Conservation (phyloP, 35 echinoderm and acorn worm species). For the Ptychodera flava region DNA sequence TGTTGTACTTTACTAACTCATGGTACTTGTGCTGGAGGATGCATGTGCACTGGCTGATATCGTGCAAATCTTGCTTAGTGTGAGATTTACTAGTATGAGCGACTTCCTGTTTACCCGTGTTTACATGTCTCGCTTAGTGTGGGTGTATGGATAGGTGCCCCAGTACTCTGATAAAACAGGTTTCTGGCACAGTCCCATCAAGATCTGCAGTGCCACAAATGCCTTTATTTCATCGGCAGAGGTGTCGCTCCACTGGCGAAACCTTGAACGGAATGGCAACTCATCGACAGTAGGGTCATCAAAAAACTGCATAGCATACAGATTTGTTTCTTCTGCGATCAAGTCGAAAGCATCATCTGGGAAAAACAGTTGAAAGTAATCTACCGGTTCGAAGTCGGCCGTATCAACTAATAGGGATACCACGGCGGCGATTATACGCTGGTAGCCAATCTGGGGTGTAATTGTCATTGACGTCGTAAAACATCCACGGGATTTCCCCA, state of each 20-base stretch:
- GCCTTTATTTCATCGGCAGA: background rate
- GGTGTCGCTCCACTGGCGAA: slow-evolving; percentile 3
- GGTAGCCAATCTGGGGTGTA: background rate
- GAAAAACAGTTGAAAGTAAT: background rate
- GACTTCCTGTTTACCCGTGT: too few relatives aligned
- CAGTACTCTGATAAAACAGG: background rate
- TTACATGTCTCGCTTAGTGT: too few relatives aligned
- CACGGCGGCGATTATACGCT: background rate
- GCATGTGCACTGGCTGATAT: too few relatives aligned
- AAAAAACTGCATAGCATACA: background rate
- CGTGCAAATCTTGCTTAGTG: too few relatives aligned
- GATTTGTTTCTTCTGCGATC: background rate
- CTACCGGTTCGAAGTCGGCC: background rate
- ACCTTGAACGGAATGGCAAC: background rate
- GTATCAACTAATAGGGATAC: background rate
- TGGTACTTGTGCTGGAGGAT: too few relatives aligned
- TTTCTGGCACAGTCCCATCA: background rate
- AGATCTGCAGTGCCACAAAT: slow-evolving; percentile 2
- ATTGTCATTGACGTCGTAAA: background rate
- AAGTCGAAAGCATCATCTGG: background rate
- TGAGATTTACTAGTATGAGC: too few relatives aligned
- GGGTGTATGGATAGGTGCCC: background rate
- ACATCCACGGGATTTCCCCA: background rate
- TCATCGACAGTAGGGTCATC: background rate
- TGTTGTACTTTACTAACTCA: too few relatives aligned